A percentile compares a stretch with the other conserved stretches of the same genome.
Evolutionary conservation across 2,797 vertebrate genomes (phyloP).

Genomic region (Erethizon dorsatum): DNA sequence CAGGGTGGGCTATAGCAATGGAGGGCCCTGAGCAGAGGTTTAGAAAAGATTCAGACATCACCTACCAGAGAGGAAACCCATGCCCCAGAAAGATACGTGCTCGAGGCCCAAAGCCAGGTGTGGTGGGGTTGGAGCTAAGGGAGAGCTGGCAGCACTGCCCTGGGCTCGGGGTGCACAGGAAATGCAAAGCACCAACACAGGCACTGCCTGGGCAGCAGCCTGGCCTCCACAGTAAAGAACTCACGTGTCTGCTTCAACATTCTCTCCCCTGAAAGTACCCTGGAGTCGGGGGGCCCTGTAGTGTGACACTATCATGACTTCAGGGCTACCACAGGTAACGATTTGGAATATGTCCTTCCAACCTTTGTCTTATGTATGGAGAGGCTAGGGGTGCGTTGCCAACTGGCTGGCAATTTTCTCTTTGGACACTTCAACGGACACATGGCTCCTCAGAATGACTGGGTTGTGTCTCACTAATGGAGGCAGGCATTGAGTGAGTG

Average conservation of each 20-base stretch:
- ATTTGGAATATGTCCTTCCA: not conserved
- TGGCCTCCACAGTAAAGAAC: not conserved
- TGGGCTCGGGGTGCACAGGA: not conserved
- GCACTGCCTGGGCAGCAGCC: not conserved
- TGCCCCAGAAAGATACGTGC: not conserved
- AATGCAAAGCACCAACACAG: not conserved
- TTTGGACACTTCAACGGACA: slow-evolving; percentile 51
- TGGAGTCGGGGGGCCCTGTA: not conserved
- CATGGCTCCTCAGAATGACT: not conserved
- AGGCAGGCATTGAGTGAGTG: not conserved
- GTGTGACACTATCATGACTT: not conserved
- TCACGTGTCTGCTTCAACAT: not conserved
- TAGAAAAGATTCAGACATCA: not conserved
- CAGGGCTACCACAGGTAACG: not conserved
- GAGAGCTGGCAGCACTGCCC: not conserved
- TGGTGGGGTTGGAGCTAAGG: not conserved
- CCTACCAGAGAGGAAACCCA: not conserved
- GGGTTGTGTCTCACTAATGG: not conserved
- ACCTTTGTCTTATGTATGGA: not conserved
- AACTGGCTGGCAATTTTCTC: not conserved
- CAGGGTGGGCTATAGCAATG: not conserved
- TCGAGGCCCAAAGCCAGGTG: not conserved
- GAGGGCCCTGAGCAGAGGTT: not conserved
- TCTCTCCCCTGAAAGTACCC: not conserved
- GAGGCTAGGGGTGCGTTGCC: not conserved